phyloP scores from a whole-genome alignment of 2,797 vertebrate genomes.

The Pitangus sulphuratus region DNA sequence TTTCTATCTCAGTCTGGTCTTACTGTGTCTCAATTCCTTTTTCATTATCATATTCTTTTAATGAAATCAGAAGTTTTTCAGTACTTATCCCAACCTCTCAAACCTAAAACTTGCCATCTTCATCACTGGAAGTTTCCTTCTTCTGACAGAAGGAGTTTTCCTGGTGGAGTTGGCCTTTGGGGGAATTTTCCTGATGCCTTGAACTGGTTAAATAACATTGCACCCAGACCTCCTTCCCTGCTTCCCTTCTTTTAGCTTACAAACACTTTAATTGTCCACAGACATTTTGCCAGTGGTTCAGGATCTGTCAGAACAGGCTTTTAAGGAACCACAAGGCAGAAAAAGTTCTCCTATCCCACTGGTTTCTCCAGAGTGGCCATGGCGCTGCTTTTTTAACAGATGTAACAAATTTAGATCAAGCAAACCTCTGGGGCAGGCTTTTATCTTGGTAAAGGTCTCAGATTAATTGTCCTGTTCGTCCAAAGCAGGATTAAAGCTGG shows the following conservation, averaged over 20 bases:
- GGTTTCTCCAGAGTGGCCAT: neutral
- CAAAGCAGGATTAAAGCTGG: neutral
- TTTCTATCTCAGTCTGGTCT: neutral
- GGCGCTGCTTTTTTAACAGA: constrained; percentile 9
- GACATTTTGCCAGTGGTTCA: neutral
- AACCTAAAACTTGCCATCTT: neutral
- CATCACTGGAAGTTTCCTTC: neutral
- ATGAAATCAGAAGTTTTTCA: neutral
- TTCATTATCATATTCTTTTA: neutral
- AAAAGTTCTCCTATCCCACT: neutral
- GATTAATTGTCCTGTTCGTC: constrained; percentile 22
- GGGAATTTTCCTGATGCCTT: neutral
- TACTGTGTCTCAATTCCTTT: neutral
- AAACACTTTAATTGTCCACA: neutral
- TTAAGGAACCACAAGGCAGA: neutral
- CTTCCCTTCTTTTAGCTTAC: neutral
- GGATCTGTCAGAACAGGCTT: neutral
- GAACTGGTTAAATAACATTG: neutral
- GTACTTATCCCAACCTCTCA: neutral
- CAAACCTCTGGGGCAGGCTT: neutral
- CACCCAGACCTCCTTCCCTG: neutral
- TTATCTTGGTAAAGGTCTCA: constrained; percentile 30
- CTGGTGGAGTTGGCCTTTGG: neutral
- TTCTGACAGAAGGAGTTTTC: neutral
- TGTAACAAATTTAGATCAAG: neutral